These are phyloP conservation scores for Drosophila miranda DNA, from an alignment of 1,140 invertebrate species.

Conservation along the genomic window DNA sequence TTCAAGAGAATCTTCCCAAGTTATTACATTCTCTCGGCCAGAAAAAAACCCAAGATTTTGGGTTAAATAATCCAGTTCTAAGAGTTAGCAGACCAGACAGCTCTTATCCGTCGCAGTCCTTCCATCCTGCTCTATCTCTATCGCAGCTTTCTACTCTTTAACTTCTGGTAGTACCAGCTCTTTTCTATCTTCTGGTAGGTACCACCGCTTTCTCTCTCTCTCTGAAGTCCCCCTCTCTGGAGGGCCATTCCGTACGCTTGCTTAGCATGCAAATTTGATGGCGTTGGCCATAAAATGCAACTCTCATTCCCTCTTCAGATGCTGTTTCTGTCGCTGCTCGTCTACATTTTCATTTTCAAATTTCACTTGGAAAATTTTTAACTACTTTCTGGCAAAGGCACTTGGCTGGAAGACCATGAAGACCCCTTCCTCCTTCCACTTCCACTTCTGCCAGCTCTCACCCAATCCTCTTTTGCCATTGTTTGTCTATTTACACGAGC, in stretches of 20 bases:
- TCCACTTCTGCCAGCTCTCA: background rate
- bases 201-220: too few relatives aligned
- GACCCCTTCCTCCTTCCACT: background rate
- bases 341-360: constrained; percentile 69
- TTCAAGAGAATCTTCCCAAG: constrained; percentile 8
- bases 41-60: constrained; percentile 18
- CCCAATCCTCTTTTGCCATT: constrained; percentile 58
- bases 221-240: constrained; percentile 4
- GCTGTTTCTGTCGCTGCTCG: background rate
- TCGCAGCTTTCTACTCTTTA: background rate
- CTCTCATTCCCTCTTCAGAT: constrained; percentile 17
- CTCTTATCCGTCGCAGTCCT: constrained; percentile 18
- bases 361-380: constrained; percentile 76
- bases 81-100: constrained; percentile 5
- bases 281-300: constrained; percentile 63
- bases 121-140: background rate
- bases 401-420: constrained; percentile 19
- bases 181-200: too few relatives aligned
- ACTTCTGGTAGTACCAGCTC: too few relatives aligned
- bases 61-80: constrained; percentile 36
- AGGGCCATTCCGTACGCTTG: constrained; percentile 49
- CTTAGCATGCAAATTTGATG: constrained; percentile 77
- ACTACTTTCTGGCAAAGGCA: constrained; percentile 63
- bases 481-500: constrained; percentile 80
- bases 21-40: constrained; percentile 23